Base-by-base conservation (phyloP, 1,140 invertebrate genomes). In the Euglossa dilemma region DNA sequence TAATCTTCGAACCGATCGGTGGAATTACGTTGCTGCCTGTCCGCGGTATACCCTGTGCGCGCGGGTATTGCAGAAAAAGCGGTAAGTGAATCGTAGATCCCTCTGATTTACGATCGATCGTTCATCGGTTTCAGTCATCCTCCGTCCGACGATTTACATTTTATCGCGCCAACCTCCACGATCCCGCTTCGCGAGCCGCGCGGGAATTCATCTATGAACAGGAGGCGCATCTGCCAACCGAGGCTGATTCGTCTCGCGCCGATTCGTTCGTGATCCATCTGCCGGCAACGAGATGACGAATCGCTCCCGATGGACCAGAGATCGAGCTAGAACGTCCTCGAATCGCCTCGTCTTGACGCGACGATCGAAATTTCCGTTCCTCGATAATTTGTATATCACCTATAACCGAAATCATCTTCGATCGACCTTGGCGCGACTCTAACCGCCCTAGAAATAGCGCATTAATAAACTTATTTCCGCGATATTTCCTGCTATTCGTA, bases 221-320 rank as follows among this genome's bases (percentile, higher is more conserved):
- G 50, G 75, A 18, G 61, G 77, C 36, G 86, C 88, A 89, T 88
- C 88, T 89, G 88, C 59, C 70, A 64, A 63, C 23, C 12, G 23
- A 63, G 56, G 56, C 76, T 47, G 78, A 89, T 89, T 89, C 80
- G 88, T 76, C 36, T 47, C 84, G 85, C 56, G 85, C 56, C 69
- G 84, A 85, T 85, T 87, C 82, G 70, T 57, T 47, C 66, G 57
- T n/a, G 81, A 47, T 76, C 82, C 88, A 85, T 89, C 83, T 89
- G 87, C 64, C 79, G 74, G 64, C 28, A 50, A 63, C 61, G 45
- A 83, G 18, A 85, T 89, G 88, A 89, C 70, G 87, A 73, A 89
- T 85, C 79, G 47, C 20, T 59, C 85, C 63, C 73, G 7, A 4
- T 23, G 45, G 69, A 78, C 45, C 43, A 56, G 75, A 56, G 67